A percentile compares a stretch with the other conserved stretches of the same genome.
Conservation (phyloP, 1,140 invertebrate species). For the Lasioglossum baleicum region DNA sequence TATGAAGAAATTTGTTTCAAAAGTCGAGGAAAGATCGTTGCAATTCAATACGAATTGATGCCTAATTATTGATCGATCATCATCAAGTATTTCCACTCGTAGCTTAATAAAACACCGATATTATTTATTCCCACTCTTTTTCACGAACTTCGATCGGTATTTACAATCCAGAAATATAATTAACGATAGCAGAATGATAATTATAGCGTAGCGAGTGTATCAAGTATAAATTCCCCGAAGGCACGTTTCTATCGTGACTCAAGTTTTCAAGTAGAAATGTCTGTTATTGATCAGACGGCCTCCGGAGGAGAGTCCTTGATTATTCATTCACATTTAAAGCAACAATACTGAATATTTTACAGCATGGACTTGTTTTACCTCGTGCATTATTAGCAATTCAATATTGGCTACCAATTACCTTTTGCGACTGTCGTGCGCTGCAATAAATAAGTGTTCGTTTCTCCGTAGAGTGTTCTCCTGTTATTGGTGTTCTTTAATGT, state of each 20-base stretch:
- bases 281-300: constrained; percentile 27
- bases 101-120: no score
- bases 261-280: constrained; percentile 19
- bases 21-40: no score
- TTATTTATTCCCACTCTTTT: no score
- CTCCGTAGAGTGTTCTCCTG: no score
- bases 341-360: background rate
- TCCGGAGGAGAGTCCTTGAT: background rate
- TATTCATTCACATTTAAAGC: constrained; percentile 19
- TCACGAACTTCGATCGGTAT: no score
- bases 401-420: constrained; percentile 11
- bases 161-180: no score
- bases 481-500: background rate
- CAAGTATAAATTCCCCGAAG: background rate
- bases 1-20: no score
- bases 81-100: no score
- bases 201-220: background rate
- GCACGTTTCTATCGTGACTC: background rate
- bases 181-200: background rate
- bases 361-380: background rate
- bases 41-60: no score
- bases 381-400: constrained; percentile 3
- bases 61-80: no score
- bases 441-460: background rate
- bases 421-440: background rate